These are phyloP conservation scores for Psittacula cyanocephala DNA, from an alignment of 2,113 vertebrate genomes.

Conservation along the genomic window DNA sequence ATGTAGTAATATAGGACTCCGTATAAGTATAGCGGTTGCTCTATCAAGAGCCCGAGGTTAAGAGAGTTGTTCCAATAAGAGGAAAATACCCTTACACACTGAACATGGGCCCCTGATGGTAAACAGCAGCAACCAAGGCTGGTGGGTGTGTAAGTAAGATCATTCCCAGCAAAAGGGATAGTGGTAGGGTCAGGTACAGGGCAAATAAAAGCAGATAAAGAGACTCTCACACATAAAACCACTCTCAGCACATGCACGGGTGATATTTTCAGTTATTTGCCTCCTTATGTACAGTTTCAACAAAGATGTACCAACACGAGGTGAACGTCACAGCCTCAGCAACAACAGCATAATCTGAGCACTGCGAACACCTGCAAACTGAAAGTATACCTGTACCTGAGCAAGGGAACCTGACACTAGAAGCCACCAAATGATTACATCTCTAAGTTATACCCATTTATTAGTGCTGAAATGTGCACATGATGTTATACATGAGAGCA, in stretches of 20 bases:
- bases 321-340: background rate
- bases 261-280: background rate
- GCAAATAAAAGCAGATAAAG: background rate
- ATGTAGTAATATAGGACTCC: accelerated
- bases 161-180: background rate
- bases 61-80: background rate
- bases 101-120: accelerated
- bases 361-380: background rate
- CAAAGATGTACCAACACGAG: background rate
- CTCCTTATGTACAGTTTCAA: background rate
- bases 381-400: background rate
- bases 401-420: background rate
- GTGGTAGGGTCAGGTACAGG: background rate
- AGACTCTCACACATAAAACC: background rate
- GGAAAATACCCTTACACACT: background rate
- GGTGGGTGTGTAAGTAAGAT: background rate
- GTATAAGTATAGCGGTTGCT: accelerated
- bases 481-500: background rate
- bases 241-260: background rate
- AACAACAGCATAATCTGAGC: background rate
- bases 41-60: background rate
- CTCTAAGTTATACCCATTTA: background rate
- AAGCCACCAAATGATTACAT: background rate
- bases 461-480: background rate
- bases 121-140: background rate